Conservation (phyloP, 2,113 vertebrate species). For the Ranitomeya variabilis region DNA sequence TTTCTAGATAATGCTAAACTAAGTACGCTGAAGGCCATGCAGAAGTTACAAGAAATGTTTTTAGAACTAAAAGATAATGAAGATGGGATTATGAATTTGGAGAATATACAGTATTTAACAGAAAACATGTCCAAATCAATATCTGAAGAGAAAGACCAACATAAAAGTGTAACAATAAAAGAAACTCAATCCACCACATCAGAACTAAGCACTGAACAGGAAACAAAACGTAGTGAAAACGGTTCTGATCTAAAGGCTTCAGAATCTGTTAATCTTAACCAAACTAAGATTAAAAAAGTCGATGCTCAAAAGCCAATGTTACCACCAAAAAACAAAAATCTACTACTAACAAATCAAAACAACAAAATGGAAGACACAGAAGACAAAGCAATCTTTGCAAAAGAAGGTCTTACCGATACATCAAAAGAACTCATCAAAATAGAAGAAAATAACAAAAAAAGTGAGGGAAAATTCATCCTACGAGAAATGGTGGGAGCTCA, state of each 20-base stretch:
- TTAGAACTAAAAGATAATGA: not conserved
- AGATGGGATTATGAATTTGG: not conserved
- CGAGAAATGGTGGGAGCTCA: not conserved
- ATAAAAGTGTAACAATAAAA: not conserved
- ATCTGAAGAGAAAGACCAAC: not conserved
- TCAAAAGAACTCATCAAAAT: not conserved
- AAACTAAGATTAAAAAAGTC: not conserved
- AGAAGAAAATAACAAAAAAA: not conserved
- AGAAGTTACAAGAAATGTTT: not conserved
- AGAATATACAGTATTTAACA: not conserved
- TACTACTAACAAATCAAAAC: not conserved
- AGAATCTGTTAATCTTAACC: not conserved
- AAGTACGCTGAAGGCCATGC: not conserved
- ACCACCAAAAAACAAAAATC: not conserved
- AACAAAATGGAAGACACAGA: not conserved
- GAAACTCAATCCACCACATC: not conserved
- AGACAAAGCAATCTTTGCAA: not conserved
- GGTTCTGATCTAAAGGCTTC: not conserved
- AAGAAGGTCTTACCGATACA: not conserved
- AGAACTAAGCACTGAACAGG: not conserved
- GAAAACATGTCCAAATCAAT: not conserved
- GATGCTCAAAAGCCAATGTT: not conserved
- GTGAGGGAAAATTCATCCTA: not conserved
- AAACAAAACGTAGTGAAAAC: not conserved
- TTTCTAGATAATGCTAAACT: not conserved